Base-by-base conservation (phyloP, 2,797 vertebrate species). In the Danio kyathit region DNA sequence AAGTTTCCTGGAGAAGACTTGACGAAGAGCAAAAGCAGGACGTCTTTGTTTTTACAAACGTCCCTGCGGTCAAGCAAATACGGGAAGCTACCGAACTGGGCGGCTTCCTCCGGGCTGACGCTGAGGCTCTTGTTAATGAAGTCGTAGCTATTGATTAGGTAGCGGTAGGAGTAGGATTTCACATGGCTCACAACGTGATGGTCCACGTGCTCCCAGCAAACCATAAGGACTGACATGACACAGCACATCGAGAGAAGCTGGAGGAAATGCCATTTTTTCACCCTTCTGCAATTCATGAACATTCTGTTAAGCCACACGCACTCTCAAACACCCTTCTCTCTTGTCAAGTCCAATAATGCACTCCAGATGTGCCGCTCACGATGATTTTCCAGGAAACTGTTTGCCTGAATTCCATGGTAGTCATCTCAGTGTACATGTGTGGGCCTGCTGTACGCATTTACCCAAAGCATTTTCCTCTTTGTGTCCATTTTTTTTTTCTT, bases 21-120 rank as follows among this genome's bases (percentile, higher is more conserved):
- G 38, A 99, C 94, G 72, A 99, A 97, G 65, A 98, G 83, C 8
- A 99, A 89, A 8, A 99, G 94, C 9, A 99, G 93, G 52, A 99
- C 84, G 0, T 96, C 91, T 46, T 94, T 91, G 86, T 43, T 63
- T 12, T 17, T 48, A 64, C 94, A 95, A 66, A 89, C 89, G 3
- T 59, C 12, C 2, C 87, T 79, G 12, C 92, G 90, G 88, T 93
- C 89, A 14, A 94, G 88, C 82, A 94, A 87, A 85, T 92, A 94
- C 0, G 85, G 83, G 61, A 75, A 87, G 12, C 17, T 90, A 48
- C 85, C 65, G 54, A 81, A 60, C 51, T 83, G 88, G 13, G 88
- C 86, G 7, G 82, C 73, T 14, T 83, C 90, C 85, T 85, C 88
- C 66, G 84, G 93, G 81, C 78, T 87, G 38, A 96, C 16, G 43